Evolutionary conservation across 2,888 invertebrate species (phyloP).

Genomic region (Tipula vernalis): DNA sequence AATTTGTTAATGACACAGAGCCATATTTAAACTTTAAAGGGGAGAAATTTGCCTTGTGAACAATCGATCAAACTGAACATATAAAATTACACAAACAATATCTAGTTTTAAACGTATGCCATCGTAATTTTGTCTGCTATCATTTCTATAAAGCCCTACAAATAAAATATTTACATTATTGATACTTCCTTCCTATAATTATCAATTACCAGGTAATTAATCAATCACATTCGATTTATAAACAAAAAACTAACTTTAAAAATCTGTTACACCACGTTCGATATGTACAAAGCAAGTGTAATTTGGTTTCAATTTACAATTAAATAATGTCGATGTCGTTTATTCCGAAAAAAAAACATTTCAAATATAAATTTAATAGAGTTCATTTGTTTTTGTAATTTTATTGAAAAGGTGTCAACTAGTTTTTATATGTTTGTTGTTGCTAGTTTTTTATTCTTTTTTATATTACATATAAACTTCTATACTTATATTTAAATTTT

Average conservation of each 20-base stretch:
- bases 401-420: not conserved
- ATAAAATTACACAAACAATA: not conserved
- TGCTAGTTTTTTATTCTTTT: not conserved
- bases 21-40: not conserved
- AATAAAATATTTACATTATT: not conserved
- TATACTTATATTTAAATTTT: not conserved
- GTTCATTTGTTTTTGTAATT: not conserved
- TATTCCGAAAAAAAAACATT: not conserved
- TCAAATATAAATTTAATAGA: not conserved
- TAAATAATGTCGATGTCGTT: not conserved
- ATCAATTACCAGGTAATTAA: not conserved
- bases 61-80: not conserved
- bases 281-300: not conserved
- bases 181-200: not conserved
- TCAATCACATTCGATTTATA: not conserved
- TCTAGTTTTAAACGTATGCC: not conserved
- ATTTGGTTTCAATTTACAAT: not conserved
- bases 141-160: not conserved
- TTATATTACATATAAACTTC: not conserved
- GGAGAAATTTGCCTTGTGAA: not conserved
- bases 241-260: not conserved
- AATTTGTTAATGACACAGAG: not conserved
- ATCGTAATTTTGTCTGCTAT: not conserved
- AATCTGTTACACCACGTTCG: not conserved
- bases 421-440: not conserved